Conservation (phyloP, 2,113 vertebrate genomes). For the Okapia johnstoni region DNA sequence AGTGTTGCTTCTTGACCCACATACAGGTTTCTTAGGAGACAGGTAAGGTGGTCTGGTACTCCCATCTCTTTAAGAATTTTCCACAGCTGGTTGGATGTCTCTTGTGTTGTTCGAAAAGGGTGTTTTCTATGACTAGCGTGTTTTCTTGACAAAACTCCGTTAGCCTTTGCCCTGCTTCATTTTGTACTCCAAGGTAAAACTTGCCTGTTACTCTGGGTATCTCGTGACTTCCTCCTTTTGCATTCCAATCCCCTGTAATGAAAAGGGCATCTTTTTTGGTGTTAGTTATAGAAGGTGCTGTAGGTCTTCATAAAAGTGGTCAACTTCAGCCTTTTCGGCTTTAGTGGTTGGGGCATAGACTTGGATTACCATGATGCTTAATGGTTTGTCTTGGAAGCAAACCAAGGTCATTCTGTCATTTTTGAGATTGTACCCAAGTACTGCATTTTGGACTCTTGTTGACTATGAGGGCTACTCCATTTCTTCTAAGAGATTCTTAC, state of each 20-base stretch:
- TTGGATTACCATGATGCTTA: not conserved
- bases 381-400: not conserved
- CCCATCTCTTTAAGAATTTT: not conserved
- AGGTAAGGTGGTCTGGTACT: not conserved
- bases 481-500: not conserved
- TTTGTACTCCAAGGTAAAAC: not conserved
- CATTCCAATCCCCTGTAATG: not conserved
- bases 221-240: not conserved
- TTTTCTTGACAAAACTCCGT: not conserved
- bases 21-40: not conserved
- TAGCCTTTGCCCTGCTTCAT: not conserved
- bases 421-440: not conserved
- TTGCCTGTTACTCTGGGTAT: not conserved
- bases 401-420: not conserved
- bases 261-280: not conserved
- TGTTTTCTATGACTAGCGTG: not conserved
- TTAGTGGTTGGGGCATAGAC: not conserved
- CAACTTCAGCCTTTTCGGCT: not conserved
- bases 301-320: not conserved
- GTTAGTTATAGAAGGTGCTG: not conserved
- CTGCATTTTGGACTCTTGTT: not conserved
- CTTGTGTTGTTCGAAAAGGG: not conserved
- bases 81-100: not conserved
- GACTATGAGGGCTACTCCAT: not conserved
- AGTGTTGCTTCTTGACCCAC: not conserved